Conservation (phyloP, 2,797 vertebrate species). For the Falco cherrug region DNA sequence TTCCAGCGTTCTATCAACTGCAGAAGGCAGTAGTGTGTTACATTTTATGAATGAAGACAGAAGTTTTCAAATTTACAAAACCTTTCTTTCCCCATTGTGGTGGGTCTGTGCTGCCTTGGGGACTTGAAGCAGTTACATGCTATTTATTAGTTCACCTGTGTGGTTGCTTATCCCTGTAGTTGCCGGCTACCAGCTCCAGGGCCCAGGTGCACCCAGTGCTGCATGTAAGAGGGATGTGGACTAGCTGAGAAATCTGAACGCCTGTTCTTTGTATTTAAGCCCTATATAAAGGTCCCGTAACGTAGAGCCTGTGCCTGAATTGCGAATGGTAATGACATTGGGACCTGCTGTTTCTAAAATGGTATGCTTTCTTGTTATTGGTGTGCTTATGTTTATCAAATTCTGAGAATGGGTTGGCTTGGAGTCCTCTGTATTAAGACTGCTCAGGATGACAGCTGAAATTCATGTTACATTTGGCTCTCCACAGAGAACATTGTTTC, state of each 20-base stretch:
- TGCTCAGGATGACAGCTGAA: background rate
- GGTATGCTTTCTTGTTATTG: background rate
- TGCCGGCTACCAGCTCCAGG: background rate
- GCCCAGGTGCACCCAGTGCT: background rate
- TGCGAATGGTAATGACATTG: background rate
- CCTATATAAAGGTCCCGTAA: background rate
- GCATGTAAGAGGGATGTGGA: rapidly evolving
- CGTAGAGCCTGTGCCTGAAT: background rate
- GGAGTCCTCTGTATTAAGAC: background rate
- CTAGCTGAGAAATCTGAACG: background rate
- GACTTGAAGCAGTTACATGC: background rate
- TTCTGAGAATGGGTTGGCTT: background rate
- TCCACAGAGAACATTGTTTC: background rate
- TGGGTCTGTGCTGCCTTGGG: background rate
- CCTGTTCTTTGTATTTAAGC: background rate
- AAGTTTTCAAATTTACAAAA: background rate
- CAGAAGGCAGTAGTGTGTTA: background rate
- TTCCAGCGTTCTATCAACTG: background rate
- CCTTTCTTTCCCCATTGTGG: rapidly evolving
- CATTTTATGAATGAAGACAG: background rate
- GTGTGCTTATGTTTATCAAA: background rate
- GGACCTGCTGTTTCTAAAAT: background rate
- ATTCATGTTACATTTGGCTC: background rate
- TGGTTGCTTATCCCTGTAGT: background rate
- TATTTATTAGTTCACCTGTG: rapidly evolving